These are phyloP conservation scores for Chloromyia formosa DNA, from an alignment of 2,888 invertebrate species.

Conservation along the genomic window DNA sequence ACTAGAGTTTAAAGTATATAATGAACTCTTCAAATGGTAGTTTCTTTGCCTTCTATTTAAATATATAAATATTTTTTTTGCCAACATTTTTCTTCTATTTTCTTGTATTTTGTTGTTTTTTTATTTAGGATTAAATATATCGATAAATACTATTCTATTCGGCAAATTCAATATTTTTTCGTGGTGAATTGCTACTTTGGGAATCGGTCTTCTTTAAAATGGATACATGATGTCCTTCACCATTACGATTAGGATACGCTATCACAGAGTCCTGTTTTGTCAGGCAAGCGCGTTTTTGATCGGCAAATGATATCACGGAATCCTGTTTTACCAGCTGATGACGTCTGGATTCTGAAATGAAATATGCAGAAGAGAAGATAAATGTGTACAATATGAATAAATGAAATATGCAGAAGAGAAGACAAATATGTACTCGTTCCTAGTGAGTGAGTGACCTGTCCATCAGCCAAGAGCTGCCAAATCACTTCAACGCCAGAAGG, in stretches of 20 bases:
- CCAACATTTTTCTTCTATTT: not conserved
- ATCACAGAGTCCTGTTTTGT: constrained; percentile 64
- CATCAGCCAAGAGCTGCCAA: too few species aligned
- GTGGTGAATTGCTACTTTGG: constrained; percentile 60
- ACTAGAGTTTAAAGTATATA: too few species aligned
- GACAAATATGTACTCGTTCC: not conserved
- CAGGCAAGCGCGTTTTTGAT: constrained; percentile 61
- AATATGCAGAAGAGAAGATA: not conserved
- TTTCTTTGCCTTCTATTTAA: too few species aligned
- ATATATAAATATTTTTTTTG: too few species aligned
- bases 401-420: not conserved
- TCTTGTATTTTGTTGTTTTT: not conserved
- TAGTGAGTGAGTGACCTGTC: not conserved
- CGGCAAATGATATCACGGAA: constrained; percentile 64
- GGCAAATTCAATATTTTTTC: constrained; percentile 62
- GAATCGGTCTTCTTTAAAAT: constrained; percentile 64
- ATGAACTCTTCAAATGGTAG: too few species aligned
- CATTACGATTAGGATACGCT: constrained; percentile 59
- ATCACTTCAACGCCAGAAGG: too few species aligned
- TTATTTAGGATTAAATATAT: constrained; percentile 1
- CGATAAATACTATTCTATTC: constrained; percentile 54
- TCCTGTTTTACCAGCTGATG: constrained; percentile 64
- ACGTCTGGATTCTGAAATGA: constrained; percentile 57
- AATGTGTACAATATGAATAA: not conserved
- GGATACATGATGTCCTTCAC: constrained; percentile 63